Base-by-base conservation (phyloP, 2,797 vertebrate genomes). In the Crenuchus spilurus region DNA sequence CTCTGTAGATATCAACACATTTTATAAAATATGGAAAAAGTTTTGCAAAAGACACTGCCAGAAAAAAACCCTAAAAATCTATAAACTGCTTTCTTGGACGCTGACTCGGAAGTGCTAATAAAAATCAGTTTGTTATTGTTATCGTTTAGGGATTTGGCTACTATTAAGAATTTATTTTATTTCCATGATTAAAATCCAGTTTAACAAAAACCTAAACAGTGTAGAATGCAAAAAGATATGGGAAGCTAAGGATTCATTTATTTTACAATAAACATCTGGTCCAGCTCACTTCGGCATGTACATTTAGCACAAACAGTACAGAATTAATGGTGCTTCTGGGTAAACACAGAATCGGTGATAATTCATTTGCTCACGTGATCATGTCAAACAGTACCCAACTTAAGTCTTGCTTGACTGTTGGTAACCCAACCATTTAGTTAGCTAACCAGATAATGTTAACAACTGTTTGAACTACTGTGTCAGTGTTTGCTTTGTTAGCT, bases 21-120 rank as follows among this genome's bases (percentile, higher is more conserved):
- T 87, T 88, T 75, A 86, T 89, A 82, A 82, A 89, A 90, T 83
- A 83, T 87, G 74, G 88, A 78, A 72, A 84, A 76, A 82, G 83
- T 85, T 88, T 85, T 73, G 80, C 71, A 80, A 85, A 72, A 79
- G 80, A 84, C 84, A 51, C 20, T 67, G 85, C 87, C 86, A 82
- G 58, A 83, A 84, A 69, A 82, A 85, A 85, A 75, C 62, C 60
- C n/a, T n/a, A n/a, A n/a, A n/a, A n/a, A n/a, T 49, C 76, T 58
- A 79, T 88, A 79, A 90, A 83, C 20, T 69, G 75, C 26, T 87
- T 90, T 91, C 88, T 86, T 91, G 91, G 91, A 90, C 84, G 63
- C 16, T 69, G 82, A 84, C 68, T 88, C 80, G 86, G 88, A 91
- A 87, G 89, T 89, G 70, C 82, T 82, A 84, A 85, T 84, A 87